phyloP scores from a whole-genome alignment of 2,888 invertebrate species.

The Cryptus viduatorius region DNA sequence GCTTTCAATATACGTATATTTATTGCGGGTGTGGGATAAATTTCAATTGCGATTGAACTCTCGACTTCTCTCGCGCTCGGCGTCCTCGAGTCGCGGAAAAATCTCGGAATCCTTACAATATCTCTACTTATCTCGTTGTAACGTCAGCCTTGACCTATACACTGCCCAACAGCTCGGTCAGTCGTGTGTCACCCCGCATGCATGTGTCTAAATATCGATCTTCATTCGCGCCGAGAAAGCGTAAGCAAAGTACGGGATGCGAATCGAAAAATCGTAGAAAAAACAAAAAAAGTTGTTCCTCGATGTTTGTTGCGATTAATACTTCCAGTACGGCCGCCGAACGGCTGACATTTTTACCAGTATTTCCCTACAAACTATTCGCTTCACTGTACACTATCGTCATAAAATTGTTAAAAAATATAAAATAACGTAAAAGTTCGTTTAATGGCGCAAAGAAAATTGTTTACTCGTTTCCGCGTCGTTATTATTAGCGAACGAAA shows the following conservation, averaged over 20 bases:
- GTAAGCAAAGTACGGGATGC: not conserved
- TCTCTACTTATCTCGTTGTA: conserved; percentile 70
- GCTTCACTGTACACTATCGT: no score
- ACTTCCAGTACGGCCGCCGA: no score
- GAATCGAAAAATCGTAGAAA: not conserved
- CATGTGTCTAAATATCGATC: conserved; percentile 74
- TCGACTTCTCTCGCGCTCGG: not conserved
- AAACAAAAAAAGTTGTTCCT: not conserved
- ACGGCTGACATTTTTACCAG: no score
- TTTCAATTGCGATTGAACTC: not conserved
- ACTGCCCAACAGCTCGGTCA: conserved; percentile 68
- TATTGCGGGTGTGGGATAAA: not conserved
- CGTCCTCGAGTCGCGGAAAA: conserved; percentile 43
- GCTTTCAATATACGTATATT: not conserved
- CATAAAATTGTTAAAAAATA: no score
- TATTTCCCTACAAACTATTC: no score
- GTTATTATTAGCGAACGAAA: no score
- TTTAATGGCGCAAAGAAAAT: no score
- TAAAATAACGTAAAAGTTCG: no score
- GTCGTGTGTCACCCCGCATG: conserved; percentile 50
- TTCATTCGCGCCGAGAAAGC: not conserved
- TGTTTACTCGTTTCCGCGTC: no score
- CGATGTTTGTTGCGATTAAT: not conserved
- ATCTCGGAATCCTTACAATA: conserved; percentile 76
- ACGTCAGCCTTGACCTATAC: conserved; percentile 77